Conservation (phyloP, 2,888 invertebrate genomes). For the Cordilura impudica region DNA sequence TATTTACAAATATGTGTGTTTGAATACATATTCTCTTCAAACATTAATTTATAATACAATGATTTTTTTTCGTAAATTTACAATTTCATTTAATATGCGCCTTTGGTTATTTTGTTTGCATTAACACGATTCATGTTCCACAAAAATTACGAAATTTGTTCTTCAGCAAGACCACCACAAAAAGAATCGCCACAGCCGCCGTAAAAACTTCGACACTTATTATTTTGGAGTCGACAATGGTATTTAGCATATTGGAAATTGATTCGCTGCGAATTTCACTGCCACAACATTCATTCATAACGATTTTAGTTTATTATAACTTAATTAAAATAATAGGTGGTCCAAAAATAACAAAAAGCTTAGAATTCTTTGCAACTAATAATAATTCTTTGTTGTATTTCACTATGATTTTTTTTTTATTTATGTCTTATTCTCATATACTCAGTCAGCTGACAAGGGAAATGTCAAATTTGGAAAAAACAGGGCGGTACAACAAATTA, state of each 20-base stretch:
- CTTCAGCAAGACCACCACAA: slow-evolving; percentile 73
- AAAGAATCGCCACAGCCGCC: slow-evolving; percentile 75
- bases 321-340: background rate
- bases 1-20: slow-evolving; percentile 37
- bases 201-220: slow-evolving; percentile 74
- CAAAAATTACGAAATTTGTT: slow-evolving; percentile 74
- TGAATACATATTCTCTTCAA: background rate
- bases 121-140: slow-evolving; percentile 68
- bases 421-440: background rate
- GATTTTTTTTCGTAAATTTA: background rate
- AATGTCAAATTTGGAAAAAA: background rate
- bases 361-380: too few relatives aligned
- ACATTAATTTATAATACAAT: background rate
- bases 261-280: slow-evolving; percentile 72
- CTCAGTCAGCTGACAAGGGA: slow-evolving; percentile 1
- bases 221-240: slow-evolving; percentile 75
- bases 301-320: background rate
- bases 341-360: background rate
- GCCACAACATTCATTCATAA: slow-evolving; percentile 74
- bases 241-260: slow-evolving; percentile 73
- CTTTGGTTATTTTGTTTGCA: background rate
- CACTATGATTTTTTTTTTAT: background rate
- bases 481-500: background rate
- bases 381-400: background rate
- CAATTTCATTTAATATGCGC: too few relatives aligned